phyloP scores from a whole-genome alignment of 2,888 invertebrate genomes.

The Andrena marginata region DNA sequence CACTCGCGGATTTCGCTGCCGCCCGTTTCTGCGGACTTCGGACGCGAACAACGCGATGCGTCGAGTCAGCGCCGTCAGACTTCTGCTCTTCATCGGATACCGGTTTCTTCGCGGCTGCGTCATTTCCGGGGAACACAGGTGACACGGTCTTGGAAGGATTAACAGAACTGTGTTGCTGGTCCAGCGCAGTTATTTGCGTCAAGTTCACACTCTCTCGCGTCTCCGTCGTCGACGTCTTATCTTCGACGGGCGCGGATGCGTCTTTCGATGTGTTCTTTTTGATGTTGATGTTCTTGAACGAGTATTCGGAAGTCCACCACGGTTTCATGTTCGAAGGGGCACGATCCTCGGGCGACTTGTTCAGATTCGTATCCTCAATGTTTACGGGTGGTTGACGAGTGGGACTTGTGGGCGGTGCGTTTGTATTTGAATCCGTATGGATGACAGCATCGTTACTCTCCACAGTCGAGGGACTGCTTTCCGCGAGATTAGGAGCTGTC shows the following conservation, averaged over 20 bases:
- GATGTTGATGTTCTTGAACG: constrained; percentile 56
- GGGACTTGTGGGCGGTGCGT: neutral
- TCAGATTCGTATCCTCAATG: neutral
- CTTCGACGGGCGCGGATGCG: fast-evolving
- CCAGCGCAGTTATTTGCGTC: neutral
- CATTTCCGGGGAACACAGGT: neutral
- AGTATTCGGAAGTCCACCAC: constrained; percentile 69
- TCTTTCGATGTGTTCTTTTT: neutral
- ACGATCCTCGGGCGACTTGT: constrained; percentile 16
- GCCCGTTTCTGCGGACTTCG: neutral
- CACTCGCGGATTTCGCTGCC: neutral
- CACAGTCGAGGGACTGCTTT: neutral
- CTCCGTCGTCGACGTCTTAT: too few species aligned
- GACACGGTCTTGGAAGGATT: neutral
- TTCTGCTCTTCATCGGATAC: neutral
- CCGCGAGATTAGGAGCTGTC: neutral
- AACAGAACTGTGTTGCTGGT: neutral
- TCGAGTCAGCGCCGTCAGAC: neutral
- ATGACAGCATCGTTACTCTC: neutral
- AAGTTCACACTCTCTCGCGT: fast-evolving
- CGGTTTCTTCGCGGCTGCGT: neutral
- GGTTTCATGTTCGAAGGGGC: constrained; percentile 55
- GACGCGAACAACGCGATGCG: neutral
- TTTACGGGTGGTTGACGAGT: neutral
- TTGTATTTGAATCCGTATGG: neutral